Conservation (phyloP, 2,113 vertebrate genomes). For the Arvicanthis niloticus region DNA sequence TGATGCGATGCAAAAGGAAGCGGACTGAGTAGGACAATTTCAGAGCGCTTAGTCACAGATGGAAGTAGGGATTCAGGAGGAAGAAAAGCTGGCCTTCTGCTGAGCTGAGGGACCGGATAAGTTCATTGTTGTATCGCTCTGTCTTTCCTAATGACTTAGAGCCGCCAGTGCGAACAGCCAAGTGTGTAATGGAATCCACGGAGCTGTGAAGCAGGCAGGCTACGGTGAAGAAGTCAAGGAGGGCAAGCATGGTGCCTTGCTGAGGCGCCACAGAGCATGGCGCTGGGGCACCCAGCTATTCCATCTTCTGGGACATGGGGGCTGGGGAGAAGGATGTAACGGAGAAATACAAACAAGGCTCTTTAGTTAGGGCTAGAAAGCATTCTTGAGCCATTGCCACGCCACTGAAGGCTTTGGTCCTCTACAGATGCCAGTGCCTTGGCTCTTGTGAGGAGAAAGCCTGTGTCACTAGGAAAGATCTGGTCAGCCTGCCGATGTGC, state of each 20-base stretch:
- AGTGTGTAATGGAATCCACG: conserved; percentile 45
- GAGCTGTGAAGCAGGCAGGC: conserved; percentile 31
- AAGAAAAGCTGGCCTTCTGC: conserved; percentile 48
- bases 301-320: not conserved
- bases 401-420: not conserved
- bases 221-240: not conserved
- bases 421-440: not conserved
- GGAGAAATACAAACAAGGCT: not conserved
- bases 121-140: conserved; percentile 45
- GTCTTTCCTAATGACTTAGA: conserved; percentile 63
- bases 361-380: not conserved
- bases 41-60: conserved; percentile 79
- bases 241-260: not conserved
- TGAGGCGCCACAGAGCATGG: not conserved
- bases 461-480: not conserved
- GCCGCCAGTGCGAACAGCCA: not conserved
- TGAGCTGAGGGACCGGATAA: conserved; percentile 45
- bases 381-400: not conserved
- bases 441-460: not conserved
- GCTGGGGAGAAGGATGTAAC: not conserved
- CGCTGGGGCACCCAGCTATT: not conserved
- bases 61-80: conserved; percentile 53
- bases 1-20: conserved; percentile 69
- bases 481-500: not conserved
- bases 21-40: conserved; percentile 71